Evolutionary conservation across 2,888 invertebrate genomes (phyloP).

Genomic region (Plagodis pulveraria): DNA sequence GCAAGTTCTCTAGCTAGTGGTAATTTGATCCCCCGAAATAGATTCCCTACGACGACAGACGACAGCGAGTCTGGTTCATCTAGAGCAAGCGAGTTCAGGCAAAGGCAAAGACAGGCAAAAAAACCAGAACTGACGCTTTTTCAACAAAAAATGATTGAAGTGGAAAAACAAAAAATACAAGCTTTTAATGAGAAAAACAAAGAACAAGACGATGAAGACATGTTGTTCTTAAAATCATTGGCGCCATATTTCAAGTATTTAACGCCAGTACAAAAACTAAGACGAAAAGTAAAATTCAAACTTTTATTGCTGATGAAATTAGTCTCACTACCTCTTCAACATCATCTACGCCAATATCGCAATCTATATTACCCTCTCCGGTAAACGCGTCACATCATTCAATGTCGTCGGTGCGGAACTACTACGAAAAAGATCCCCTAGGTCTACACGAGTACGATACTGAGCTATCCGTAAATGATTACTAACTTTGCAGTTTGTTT

Average conservation of each 20-base stretch:
- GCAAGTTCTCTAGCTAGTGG: too few relatives aligned
- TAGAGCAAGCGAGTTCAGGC: too few relatives aligned
- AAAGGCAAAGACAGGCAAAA: too few relatives aligned
- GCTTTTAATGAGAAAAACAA: too few relatives aligned
- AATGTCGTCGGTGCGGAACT: constrained; percentile 27
- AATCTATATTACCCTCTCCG: constrained; percentile 26
- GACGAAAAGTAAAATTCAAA: constrained; percentile 24
- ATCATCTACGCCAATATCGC: constrained; percentile 23
- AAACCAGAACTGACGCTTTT: too few relatives aligned
- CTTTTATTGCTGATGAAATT: constrained; percentile 26
- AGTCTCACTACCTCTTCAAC: constrained; percentile 19
- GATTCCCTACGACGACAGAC: too few relatives aligned
- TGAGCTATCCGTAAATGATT: constrained; percentile 24
- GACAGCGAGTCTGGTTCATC: too few relatives aligned
- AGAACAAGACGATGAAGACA: too few relatives aligned
- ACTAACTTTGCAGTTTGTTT: constrained; percentile 28
- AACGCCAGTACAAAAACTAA: constrained; percentile 28
- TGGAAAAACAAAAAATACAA: too few relatives aligned
- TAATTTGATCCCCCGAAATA: too few relatives aligned
- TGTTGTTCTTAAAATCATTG: constrained; percentile 27
- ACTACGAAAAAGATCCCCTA: constrained; percentile 23
- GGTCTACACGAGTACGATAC: constrained; percentile 26
- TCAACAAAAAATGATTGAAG: too few relatives aligned
- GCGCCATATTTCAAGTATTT: constrained; percentile 26
- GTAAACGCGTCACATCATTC: constrained; percentile 24